A percentile compares a stretch with the other conserved stretches of the same genome.
phyloP scores from a whole-genome alignment of 2,888 invertebrate species.

The Oscheius sp. region DNA sequence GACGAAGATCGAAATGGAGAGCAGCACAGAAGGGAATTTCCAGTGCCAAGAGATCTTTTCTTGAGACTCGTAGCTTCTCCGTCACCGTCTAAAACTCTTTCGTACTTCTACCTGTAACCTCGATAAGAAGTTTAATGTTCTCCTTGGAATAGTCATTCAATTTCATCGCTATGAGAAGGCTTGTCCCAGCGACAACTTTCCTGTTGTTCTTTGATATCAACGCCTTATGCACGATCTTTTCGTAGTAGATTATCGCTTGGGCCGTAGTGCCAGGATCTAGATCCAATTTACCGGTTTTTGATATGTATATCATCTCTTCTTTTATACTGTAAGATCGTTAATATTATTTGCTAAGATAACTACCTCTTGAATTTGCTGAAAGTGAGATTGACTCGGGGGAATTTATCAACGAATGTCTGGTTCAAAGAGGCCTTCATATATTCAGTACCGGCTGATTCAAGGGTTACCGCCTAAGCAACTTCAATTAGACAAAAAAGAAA shows the following conservation, averaged over 20 bases:
- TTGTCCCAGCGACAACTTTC: conserved; percentile 93
- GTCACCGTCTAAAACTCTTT: conserved; percentile 36
- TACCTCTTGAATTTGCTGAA: conserved; percentile 93
- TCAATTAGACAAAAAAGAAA: not conserved
- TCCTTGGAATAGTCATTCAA: conserved; percentile 95
- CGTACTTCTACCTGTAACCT: too few species aligned
- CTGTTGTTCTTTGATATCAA: conserved; percentile 93
- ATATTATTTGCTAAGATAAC: not conserved
- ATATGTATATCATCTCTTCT: conserved; percentile 81
- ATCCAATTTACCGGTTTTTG: conserved; percentile 76
- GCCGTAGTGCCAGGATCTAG: conserved; percentile 92
- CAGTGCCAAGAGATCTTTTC: conserved; percentile 41
- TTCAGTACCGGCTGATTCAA: conserved; percentile 39
- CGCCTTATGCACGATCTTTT: conserved; percentile 88
- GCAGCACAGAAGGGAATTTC: conserved; percentile 52
- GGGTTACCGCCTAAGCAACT: conserved; percentile 35
- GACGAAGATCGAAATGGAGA: conserved; percentile 44
- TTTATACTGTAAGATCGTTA: conserved; percentile 80
- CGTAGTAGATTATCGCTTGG: conserved; percentile 97
- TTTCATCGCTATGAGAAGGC: conserved; percentile 91
- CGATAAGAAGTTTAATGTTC: conserved; percentile 84
- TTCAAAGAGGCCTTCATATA: conserved; percentile 95
- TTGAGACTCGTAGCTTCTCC: conserved; percentile 40
- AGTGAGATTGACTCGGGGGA: conserved; percentile 91
- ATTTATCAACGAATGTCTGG: conserved; percentile 92